phyloP scores from a whole-genome alignment of 2,888 invertebrate species.

The Bugula neritina region DNA sequence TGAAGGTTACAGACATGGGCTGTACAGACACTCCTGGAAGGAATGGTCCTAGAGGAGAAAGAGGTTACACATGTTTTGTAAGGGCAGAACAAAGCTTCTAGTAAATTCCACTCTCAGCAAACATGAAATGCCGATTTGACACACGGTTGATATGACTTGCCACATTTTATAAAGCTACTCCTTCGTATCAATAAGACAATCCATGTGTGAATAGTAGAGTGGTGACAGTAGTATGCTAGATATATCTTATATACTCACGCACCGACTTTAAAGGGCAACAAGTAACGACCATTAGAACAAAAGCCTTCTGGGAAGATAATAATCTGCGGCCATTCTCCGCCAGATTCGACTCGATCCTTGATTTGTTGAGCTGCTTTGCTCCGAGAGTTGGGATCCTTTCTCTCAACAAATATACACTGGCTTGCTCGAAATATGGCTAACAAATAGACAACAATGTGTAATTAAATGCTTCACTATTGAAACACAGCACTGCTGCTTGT shows the following conservation, averaged over 20 bases:
- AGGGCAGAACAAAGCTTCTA: not conserved
- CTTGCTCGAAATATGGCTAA: conserved; percentile 83
- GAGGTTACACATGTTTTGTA: not conserved
- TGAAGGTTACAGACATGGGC: conserved; percentile 84
- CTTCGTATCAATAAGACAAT: too few species aligned
- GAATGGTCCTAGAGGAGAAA: conserved; percentile 69
- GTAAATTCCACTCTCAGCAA: too few species aligned
- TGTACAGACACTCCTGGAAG: conserved; percentile 92
- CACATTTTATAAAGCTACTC: too few species aligned
- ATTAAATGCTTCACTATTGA: not conserved
- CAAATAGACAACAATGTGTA: conserved; percentile 28
- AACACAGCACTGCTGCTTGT: not conserved
- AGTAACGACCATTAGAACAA: conserved; percentile 83
- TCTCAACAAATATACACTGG: conserved; percentile 87
- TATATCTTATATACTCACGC: too few species aligned
- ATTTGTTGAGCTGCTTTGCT: conserved; percentile 85
- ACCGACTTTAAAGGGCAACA: conserved; percentile 57
- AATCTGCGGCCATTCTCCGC: conserved; percentile 81
- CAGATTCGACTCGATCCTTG: conserved; percentile 71
- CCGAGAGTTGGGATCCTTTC: conserved; percentile 85
- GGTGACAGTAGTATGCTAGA: not conserved
- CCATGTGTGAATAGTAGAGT: not conserved
- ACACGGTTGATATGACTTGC: too few species aligned
- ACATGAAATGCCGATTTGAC: too few species aligned
- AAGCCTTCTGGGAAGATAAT: conserved; percentile 94